Percentiles rank a stretch among this genome's conserved stretches.
phyloP scores from a whole-genome alignment of 2,888 invertebrate species.

The Pheosia gnoma region DNA sequence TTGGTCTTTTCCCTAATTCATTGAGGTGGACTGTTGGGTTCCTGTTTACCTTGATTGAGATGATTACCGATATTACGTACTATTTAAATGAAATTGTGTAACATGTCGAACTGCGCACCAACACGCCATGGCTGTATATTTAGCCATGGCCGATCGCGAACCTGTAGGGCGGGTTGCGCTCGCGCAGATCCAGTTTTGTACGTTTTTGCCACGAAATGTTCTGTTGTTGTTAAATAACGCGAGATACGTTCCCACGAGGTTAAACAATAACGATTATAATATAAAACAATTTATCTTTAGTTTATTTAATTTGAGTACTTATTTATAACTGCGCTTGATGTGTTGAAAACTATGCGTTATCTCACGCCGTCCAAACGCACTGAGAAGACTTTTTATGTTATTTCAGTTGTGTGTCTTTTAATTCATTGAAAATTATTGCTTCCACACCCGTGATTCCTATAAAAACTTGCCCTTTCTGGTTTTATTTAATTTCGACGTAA shows the following conservation, averaged over 20 bases:
- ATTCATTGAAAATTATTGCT: too few relatives aligned
- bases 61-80: background rate
- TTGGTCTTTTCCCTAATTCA: too few relatives aligned
- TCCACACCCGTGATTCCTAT: too few relatives aligned
- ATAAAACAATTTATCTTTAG: slow-evolving; percentile 26
- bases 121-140: slow-evolving; percentile 1
- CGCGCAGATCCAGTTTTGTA: slow-evolving; percentile 5
- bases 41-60: too few relatives aligned
- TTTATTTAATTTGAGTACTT: slow-evolving; percentile 18
- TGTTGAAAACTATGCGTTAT: background rate
- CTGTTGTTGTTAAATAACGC: slow-evolving; percentile 39
- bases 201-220: slow-evolving; percentile 33
- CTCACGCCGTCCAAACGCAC: background rate
- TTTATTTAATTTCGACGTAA: too few relatives aligned
- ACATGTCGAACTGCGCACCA: background rate
- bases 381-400: too few relatives aligned
- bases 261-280: slow-evolving; percentile 7
- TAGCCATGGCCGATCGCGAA: slow-evolving; percentile 11
- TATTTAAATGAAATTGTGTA: background rate
- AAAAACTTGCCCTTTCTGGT: too few relatives aligned
- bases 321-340: background rate
- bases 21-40: too few relatives aligned
- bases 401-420: too few relatives aligned
- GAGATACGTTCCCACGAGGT: slow-evolving; percentile 28
- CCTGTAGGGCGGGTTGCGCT: slow-evolving; percentile 9